phyloP scores from a whole-genome alignment of 1,140 invertebrate genomes.

The Sycobia sp. region DNA sequence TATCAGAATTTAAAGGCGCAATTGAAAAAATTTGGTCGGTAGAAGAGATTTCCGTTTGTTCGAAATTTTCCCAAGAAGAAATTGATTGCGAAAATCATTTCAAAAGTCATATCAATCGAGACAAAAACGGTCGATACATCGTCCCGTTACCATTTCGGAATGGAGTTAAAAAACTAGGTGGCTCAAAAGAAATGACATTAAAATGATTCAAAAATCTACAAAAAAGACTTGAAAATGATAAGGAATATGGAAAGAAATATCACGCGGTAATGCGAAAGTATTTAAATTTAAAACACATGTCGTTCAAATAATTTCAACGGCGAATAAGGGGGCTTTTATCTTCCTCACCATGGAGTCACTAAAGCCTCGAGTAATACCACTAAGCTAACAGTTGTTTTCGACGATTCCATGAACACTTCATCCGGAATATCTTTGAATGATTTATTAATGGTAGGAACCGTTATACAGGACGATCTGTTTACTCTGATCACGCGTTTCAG shows the following conservation, averaged over 20 bases:
- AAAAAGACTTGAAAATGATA: slow-evolving; percentile 29
- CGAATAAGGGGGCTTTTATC: neutral
- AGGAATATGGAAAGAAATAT: slow-evolving; percentile 41
- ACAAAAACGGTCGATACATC: slow-evolving; percentile 6
- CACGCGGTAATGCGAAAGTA: slow-evolving; percentile 50
- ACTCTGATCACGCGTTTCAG: slow-evolving; percentile 1
- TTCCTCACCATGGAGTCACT: neutral
- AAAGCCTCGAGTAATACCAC: neutral
- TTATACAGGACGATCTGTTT: no score
- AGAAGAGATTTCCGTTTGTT: no score
- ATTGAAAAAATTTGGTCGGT: neutral
- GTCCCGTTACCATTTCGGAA: slow-evolving; percentile 22
- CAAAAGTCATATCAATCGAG: neutral
- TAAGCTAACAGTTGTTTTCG: slow-evolving; percentile 17
- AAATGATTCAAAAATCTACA: neutral
- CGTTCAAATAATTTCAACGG: neutral
- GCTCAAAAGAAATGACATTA: neutral
- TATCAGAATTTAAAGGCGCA: no score
- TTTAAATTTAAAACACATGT: slow-evolving; percentile 48
- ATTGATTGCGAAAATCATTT: slow-evolving; percentile 23
- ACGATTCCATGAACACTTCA: slow-evolving; percentile 1
- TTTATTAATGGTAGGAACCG: no score
- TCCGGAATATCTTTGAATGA: neutral
- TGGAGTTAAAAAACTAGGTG: neutral
- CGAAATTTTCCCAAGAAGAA: no score